Percentiles rank a stretch among this genome's conserved stretches.
Evolutionary conservation across 2,888 invertebrate genomes (phyloP).

Genomic region (Acleris sparsana): DNA sequence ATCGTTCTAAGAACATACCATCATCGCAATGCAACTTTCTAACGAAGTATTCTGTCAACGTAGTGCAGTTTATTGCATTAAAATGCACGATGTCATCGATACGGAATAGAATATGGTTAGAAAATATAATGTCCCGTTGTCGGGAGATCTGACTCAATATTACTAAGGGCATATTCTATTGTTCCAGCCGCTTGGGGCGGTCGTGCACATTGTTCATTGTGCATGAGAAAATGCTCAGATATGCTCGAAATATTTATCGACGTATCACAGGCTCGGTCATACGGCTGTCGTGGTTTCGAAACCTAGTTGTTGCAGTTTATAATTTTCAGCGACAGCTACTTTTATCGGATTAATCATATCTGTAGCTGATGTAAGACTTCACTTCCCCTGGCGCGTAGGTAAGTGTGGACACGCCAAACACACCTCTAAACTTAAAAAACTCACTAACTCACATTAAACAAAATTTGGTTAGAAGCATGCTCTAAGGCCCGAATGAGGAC

Average conservation of each 20-base stretch:
- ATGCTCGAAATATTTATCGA: constrained; percentile 38
- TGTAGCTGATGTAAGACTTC: too few species aligned
- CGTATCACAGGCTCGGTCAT: constrained; percentile 22
- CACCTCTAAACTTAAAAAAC: too few species aligned
- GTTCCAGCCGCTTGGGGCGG: constrained; percentile 57
- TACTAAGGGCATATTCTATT: constrained; percentile 49
- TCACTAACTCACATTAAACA: too few species aligned
- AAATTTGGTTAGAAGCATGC: too few species aligned
- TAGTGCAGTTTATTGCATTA: constrained; percentile 14
- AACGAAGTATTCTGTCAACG: constrained; percentile 7
- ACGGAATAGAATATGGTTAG: constrained; percentile 37
- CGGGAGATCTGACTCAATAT: constrained; percentile 50
- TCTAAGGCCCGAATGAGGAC: too few species aligned
- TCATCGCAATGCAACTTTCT: constrained; percentile 3
- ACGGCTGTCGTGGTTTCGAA: constrained; percentile 5
- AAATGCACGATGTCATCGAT: constrained; percentile 31
- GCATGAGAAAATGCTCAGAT: constrained; percentile 54
- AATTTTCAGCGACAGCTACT: not conserved
- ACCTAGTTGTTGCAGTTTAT: constrained; percentile 2
- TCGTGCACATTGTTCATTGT: constrained; percentile 76
- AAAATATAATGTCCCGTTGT: constrained; percentile 52
- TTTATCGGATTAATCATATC: too few species aligned
- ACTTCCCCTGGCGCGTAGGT: too few species aligned
- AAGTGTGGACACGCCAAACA: too few species aligned
- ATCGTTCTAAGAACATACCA: not conserved